Base-by-base conservation (phyloP, 2,797 vertebrate species). In the Siniperca undulata region DNA sequence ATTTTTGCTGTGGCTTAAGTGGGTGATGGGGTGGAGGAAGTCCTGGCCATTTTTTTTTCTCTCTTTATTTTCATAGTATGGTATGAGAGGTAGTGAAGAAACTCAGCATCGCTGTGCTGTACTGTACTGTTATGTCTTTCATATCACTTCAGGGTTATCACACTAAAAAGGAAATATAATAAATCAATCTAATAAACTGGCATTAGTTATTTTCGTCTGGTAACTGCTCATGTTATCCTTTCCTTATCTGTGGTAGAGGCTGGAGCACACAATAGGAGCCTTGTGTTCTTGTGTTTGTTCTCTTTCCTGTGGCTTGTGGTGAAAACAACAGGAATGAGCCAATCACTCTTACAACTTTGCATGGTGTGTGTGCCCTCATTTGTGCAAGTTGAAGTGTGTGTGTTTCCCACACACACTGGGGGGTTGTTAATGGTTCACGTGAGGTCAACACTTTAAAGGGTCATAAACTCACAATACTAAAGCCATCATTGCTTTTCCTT, bases 401-500 rank as follows among this genome's bases (percentile, higher is more conserved):
- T 80, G 74, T 70, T 89, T 86, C 86, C 77, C 91, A 80, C 83
- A 84, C 86, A 66, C 86, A 80, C 74, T n/a, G 67, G 66, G 67
- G 56, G 80, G 82, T 76, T 73, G 70, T 83, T 84, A 85, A 87
- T 66, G 64, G 85, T 88, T 93, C 84, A 89, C 16, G 5, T 72
- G 70, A 85, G 89, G 84, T 88, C 83, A 91, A 81, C 79, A 50
- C 78, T 91, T 86, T 71, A 79, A 88, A 73, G 80, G 86, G 80
- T 87, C 90, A 76, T 90, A 86, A 92, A 93, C 81, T 61, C 75
- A 56, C 61, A 66, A 79, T 72, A 85, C 79, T 88, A 90, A 94
- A 93, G 68, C 71, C 80, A 89, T 88, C 82, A 83, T 50, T 92
- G 79, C 65, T 73, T 90, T 90, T 91, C 77, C 70, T 67, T 60